These are phyloP conservation scores for Dallia pectoralis DNA, from an alignment of 2,797 vertebrate genomes.

Conservation along the genomic window DNA sequence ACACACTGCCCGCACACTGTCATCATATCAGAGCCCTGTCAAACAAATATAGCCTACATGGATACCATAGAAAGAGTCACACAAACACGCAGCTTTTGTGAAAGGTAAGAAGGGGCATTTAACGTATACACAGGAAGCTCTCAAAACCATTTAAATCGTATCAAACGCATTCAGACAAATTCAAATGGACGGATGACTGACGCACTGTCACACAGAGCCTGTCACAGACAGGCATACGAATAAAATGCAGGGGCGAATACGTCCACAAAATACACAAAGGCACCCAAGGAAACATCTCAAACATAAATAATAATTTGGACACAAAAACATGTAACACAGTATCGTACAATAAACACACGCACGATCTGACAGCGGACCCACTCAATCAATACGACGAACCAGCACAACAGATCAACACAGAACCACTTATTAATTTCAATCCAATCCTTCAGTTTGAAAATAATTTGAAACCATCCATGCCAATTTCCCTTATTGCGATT, in stretches of 20 bases:
- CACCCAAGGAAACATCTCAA: slow-evolving; percentile 29
- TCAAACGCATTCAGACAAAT: not conserved
- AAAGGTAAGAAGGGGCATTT: slow-evolving; percentile 10
- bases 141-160: slow-evolving; percentile 2
- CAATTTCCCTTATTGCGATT: slow-evolving; percentile 70
- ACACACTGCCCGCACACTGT: slow-evolving; percentile 35
- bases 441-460: slow-evolving; percentile 69
- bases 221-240: slow-evolving; percentile 18
- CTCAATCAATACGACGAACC: slow-evolving; percentile 52
- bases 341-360: slow-evolving; percentile 46
- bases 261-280: slow-evolving; percentile 32
- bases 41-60: slow-evolving; percentile 28
- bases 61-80: slow-evolving; percentile 37
- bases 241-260: slow-evolving; percentile 33
- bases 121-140: slow-evolving; percentile 29
- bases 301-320: slow-evolving; percentile 44
- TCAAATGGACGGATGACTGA: not conserved
- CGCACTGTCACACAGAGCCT: not conserved
- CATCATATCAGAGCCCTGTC: not conserved
- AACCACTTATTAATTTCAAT: slow-evolving; percentile 70
- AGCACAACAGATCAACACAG: slow-evolving; percentile 43
- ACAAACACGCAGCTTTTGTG: slow-evolving; percentile 24
- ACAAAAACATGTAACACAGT: slow-evolving; percentile 50
- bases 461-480: slow-evolving; percentile 70
- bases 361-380: slow-evolving; percentile 54